Evolutionary conservation across 2,888 invertebrate species (phyloP), one percentile per base, ranked within the genome.

Genomic region (Sinohyriopsis cumingii): DNA sequence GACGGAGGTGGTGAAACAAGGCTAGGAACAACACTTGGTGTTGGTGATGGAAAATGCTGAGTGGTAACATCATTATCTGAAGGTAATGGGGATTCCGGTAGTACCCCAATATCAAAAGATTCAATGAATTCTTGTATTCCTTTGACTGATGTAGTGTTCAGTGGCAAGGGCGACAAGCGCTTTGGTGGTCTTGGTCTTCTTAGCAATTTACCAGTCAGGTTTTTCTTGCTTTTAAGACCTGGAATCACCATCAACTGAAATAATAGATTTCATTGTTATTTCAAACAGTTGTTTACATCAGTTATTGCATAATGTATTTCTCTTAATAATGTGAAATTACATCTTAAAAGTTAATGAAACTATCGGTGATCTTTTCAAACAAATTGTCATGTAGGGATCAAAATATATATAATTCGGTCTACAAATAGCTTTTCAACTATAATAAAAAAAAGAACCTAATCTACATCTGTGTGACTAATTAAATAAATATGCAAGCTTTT

Each of bases 1-100:
- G 86, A 84, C 5, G 86, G 85, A 12, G 84, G 84, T 18, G 85
- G 86, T 19, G 82, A 82, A 19, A 77, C 82, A 15, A 84, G 68
- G 70, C 84, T 85, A 4, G 84, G 83, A 1, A 82, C 84, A 56
- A 80, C 79, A 71, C 85, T 86, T 1, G 83, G 83, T 19, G 79
- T 78, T 3, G 84, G 80, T 20, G 80, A 78, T 12, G 19, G 76
- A 63, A 72, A 75, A 56, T 73, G 77, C 28, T 68, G 65, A 4
- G 61, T 69, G 19, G 67, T 74, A 65, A 68, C 71, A 45, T 67
- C 76, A 61, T 72, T 67, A 59, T 66, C 65, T 53, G 60, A 64
- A 25, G 62, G 53, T 54, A 54, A 54, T n/a, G 63, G 53, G 0
- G 55, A 45, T 45, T 45, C 63, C 22, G 63, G 63, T 24, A 45